Conservation (phyloP, 2,888 invertebrate genomes). For the Latheticus oryzae region DNA sequence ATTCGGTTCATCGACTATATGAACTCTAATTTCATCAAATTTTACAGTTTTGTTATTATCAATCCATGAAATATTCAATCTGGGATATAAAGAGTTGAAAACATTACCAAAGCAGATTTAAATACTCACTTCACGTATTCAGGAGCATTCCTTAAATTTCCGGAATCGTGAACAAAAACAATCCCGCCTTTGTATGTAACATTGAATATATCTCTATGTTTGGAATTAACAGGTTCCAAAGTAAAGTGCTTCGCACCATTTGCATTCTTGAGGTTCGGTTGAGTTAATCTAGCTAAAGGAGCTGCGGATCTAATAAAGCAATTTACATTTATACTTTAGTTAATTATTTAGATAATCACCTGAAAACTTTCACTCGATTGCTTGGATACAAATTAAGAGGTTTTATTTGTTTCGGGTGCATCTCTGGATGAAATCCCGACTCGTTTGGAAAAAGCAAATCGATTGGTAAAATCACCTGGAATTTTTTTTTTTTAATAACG, state of each 20-base stretch:
- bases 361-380: conserved; percentile 51
- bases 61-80: conserved; percentile 65
- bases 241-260: conserved; percentile 47
- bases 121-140: conserved; percentile 63
- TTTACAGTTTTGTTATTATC: conserved; percentile 49
- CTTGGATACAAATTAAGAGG: conserved; percentile 47
- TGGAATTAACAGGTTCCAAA: conserved; percentile 1
- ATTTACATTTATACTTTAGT: too few species aligned
- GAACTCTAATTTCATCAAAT: conserved; percentile 58
- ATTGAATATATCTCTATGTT: conserved; percentile 64
- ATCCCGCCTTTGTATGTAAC: conserved; percentile 71
- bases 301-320: conserved; percentile 66
- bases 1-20: conserved; percentile 58
- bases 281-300: conserved; percentile 65
- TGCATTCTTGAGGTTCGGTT: conserved; percentile 61
- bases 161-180: conserved; percentile 68
- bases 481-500: background rate
- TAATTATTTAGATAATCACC: conserved; percentile 48
- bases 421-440: conserved; percentile 41
- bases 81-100: conserved; percentile 12
- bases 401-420: conserved; percentile 37
- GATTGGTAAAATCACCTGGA: conserved; percentile 50
- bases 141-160: conserved; percentile 63
- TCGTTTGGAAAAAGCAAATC: conserved; percentile 46
- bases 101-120: too few species aligned